Evolutionary conservation across 2,113 vertebrate genomes (phyloP).

Genomic region (Chloropsis cyanopogon): DNA sequence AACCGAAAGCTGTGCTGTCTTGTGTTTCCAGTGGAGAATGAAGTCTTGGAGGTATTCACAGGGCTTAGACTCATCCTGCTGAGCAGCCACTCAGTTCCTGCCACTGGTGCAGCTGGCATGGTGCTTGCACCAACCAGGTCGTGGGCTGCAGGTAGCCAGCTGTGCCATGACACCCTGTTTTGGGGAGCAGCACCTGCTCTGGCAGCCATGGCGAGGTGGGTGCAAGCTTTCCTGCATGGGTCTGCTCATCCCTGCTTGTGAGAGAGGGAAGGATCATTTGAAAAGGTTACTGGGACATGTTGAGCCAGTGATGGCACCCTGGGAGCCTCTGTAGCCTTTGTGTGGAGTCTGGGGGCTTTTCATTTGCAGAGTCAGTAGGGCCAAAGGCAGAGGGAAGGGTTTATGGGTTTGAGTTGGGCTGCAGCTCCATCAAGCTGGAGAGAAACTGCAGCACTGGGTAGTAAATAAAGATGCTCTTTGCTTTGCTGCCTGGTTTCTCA

Average conservation of each 20-base stretch:
- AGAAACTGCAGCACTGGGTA: background rate
- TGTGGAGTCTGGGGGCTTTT: background rate
- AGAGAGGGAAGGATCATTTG: background rate
- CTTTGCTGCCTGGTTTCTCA: conserved; percentile 7
- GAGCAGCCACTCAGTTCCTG: background rate
- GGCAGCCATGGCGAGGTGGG: fast-evolving
- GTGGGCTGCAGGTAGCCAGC: background rate
- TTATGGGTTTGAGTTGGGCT: background rate
- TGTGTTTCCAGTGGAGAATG: background rate
- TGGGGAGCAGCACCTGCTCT: background rate
- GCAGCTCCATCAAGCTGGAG: background rate
- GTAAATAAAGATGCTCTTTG: conserved; percentile 49
- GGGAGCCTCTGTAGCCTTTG: background rate
- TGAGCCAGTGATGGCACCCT: background rate
- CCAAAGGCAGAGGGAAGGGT: background rate
- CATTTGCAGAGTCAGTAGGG: background rate
- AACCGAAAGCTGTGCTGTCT: background rate
- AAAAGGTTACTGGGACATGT: fast-evolving
- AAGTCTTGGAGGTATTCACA: background rate
- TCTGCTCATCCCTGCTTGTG: background rate
- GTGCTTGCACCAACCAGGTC: fast-evolving
- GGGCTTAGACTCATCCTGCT: background rate
- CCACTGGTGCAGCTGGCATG: no score
- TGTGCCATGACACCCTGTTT: fast-evolving
- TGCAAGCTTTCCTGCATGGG: background rate